Base-by-base conservation (phyloP, 2,113 vertebrate genomes). In the Manacus vitellinus region DNA sequence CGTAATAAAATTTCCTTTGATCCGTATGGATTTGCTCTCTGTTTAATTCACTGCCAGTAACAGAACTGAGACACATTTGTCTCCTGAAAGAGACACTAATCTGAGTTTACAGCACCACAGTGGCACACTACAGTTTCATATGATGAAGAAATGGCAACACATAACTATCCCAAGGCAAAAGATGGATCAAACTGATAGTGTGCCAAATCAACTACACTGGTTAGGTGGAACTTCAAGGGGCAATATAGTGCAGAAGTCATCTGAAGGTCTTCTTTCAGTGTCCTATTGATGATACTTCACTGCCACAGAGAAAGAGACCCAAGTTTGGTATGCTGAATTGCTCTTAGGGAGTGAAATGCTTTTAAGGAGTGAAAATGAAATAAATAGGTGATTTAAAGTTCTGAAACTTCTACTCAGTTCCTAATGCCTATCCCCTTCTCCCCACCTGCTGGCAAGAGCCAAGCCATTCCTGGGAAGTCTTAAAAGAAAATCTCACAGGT, bases 101-200 rank as follows among this genome's bases (percentile, higher is more conserved):
- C 68, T 52, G 24, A 76, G 74, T 76, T 80, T 63, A 51, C 16
- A 63, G 62, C 28, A 83, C 21, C 37, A 67, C 33, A 54, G 30
- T 9, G 41, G 43, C 37, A 47, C 0, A 0, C 52, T 65, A 51
- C 22, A 10, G 24, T 61, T 85, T 73, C 0, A 1, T 4, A 23
- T 46, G 21, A 39, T 33, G 24, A 62, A 92, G 68, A 88, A 77
- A 86, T 10, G 7, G 30, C 51, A 76, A 54, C 4, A 8, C 18
- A 27, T 35, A 41, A n/a, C 54, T 35, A 30, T 25, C 6, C 46
- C 56, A 71, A 71, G 47, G 54, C 14, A 93, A 91, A 88, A 83
- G 51, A 39, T 6, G 14, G 62, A 31, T 80, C 28, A 72, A 78
- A 77, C 3, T 11, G 10, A 63, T 2, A 47, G 8, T 1, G 9